Evolutionary conservation across 2,797 vertebrate genomes (phyloP), one percentile per base, ranked within the genome.

Genomic region (Cirrhinus mrigala): DNA sequence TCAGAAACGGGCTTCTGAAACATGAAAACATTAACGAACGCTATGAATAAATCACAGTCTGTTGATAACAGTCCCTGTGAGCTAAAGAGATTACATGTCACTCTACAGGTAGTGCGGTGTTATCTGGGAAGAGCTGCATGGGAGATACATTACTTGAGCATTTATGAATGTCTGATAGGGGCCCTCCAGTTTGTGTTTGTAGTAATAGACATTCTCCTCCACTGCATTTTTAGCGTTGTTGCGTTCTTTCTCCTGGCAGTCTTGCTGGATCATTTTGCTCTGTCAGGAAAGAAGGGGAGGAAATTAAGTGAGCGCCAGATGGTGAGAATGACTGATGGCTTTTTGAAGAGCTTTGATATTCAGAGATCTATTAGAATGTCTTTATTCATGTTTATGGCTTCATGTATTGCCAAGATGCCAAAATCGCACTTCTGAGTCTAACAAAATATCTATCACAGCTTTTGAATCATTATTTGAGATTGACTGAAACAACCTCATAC

Each of bases 221-320:
- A 97, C 96, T 1, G 95, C 94, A 18, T 97, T 97, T 90, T 96
- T 97, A 14, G 95, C 96, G 82, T 96, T 95, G 20, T 95, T 96
- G 82, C 95, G 91, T 87, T 96, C 95, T 89, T 96, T 96, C 88
- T 97, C 96, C 87, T 95, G 86, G 60, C 95, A 95, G 88, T 97
- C 95, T 87, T 96, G 96, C 92, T 95, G 94, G 69, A 96, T 96
- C 95, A 96, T 97, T 90, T 96, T 94, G 18, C 93, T 94, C 95
- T 96, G 90, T 73, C 48, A 82, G 58, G 86, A 75, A 80, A 68
- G 71, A 83, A 56, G 44, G 64, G 46, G 29, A n/a, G 24, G 4
- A 69, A 44, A 60, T 22, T 14, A 79, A 60, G 70, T 11, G 2
- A 79, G 60, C 0, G 20, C 66, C 27, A 77, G 37, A 70, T 79